A percentile compares a stretch with the other conserved stretches of the same genome.
Conservation (phyloP, 2,888 invertebrate genomes). For the Macropis europaea region DNA sequence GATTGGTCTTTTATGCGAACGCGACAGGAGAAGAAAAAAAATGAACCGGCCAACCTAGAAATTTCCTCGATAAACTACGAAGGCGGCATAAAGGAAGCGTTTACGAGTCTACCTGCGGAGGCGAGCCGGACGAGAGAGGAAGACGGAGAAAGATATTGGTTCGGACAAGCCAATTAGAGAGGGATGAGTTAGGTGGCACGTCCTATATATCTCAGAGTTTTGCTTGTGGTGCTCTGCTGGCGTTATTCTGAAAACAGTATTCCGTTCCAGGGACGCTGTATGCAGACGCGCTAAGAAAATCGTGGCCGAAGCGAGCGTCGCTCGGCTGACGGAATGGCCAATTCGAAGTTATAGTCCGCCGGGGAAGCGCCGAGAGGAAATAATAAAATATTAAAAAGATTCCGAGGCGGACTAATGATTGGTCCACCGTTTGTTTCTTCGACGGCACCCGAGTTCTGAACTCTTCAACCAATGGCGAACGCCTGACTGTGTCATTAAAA, state of each 20-base stretch:
- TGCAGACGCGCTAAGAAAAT: slow-evolving; percentile 4
- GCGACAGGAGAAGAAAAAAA: neutral
- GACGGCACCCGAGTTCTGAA: slow-evolving; percentile 9
- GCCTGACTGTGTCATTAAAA: slow-evolving; percentile 20
- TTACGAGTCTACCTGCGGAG: slow-evolving; percentile 24
- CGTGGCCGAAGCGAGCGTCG: slow-evolving; percentile 14
- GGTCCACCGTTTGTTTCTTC: slow-evolving; percentile 34
- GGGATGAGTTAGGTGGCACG: slow-evolving; percentile 55
- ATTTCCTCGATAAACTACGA: slow-evolving; percentile 16
- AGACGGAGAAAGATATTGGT: slow-evolving; percentile 44
- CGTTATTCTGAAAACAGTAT: slow-evolving; percentile 51
- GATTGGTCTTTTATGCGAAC: neutral
- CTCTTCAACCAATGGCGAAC: slow-evolving; percentile 35
- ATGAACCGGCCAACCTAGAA: slow-evolving; percentile 7
- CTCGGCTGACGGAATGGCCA: slow-evolving; percentile 31
- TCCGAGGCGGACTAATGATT: slow-evolving; percentile 57
- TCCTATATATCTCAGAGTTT: slow-evolving; percentile 45
- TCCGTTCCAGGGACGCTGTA: neutral
- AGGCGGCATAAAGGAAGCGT: slow-evolving; percentile 8
- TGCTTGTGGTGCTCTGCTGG: slow-evolving; percentile 13
- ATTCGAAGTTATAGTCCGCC: slow-evolving; percentile 43
- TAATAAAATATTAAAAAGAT: slow-evolving; percentile 61
- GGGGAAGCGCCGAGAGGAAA: slow-evolving; percentile 37
- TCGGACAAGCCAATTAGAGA: slow-evolving; percentile 59
- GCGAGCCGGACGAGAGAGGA: slow-evolving; percentile 18